These are phyloP conservation scores for Trichonephila inaurata DNA, from an alignment of 1,140 invertebrate genomes.

Conservation along the genomic window DNA sequence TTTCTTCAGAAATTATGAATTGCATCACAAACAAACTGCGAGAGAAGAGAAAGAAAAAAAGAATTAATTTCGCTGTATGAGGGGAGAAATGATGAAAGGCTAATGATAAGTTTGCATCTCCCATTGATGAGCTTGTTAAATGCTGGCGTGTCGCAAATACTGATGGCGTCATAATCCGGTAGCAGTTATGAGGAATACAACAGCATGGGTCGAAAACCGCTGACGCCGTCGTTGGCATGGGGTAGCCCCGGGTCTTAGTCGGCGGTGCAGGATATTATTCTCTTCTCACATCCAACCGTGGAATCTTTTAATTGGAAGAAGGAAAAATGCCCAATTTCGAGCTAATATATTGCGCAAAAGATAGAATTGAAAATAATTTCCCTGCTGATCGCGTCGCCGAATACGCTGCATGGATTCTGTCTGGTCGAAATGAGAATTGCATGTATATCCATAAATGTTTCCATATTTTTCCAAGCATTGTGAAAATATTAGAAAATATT, in stretches of 20 bases:
- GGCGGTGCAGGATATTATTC: not conserved
- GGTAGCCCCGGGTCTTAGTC: not conserved
- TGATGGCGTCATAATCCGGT: not conserved
- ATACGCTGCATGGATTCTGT: not conserved
- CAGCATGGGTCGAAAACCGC: not conserved
- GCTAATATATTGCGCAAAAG: not conserved
- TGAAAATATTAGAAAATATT: no score
- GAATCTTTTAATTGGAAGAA: conserved; percentile 51
- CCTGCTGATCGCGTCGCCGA: not conserved
- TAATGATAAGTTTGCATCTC: no score
- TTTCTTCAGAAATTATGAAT: no score
- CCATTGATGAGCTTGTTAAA: no score
- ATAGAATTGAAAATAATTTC: not conserved
- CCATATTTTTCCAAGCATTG: no score
- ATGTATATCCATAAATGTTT: no score
- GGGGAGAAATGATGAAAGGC: no score
- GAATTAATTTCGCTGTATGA: no score
- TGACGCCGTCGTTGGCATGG: not conserved
- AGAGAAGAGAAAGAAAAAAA: no score
- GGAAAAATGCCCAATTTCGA: not conserved
- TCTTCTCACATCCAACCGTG: not conserved
- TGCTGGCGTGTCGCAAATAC: not conserved
- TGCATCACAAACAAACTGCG: no score
- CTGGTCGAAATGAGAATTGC: not conserved
- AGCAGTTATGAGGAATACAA: not conserved